Percentiles rank a stretch among this genome's conserved stretches.
Evolutionary conservation across 2,888 invertebrate species (phyloP).

Genomic region (Xanthorhoe designata): DNA sequence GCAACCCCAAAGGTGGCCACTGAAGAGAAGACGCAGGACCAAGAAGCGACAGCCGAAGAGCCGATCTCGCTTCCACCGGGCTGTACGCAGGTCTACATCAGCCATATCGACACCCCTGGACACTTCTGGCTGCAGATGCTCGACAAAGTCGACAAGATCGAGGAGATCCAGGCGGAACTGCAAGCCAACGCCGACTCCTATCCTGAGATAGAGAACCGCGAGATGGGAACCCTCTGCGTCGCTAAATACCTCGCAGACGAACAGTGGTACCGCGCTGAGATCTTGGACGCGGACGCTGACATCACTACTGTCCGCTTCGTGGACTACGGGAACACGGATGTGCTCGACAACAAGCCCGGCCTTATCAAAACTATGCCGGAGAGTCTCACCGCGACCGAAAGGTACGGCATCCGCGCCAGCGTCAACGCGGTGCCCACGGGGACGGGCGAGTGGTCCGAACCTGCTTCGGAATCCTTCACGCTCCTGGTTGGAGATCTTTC

Average conservation of each 20-base stretch:
- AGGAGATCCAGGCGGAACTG: constrained; percentile 87
- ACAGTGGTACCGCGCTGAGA: constrained; percentile 96
- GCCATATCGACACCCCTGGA: constrained; percentile 91
- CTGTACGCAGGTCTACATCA: constrained; percentile 84
- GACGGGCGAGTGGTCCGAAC: constrained; percentile 88
- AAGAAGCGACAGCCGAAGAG: constrained; percentile 53
- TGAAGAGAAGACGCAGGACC: constrained; percentile 47
- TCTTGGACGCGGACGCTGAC: constrained; percentile 92
- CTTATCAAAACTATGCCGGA: constrained; percentile 87
- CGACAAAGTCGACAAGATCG: constrained; percentile 84
- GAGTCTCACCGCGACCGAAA: constrained; percentile 82
- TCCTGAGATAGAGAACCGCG: constrained; percentile 83
- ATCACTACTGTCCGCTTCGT: constrained; percentile 91
- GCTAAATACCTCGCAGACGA: constrained; percentile 94
- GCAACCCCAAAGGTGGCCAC: constrained; percentile 63
- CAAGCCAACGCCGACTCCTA: constrained; percentile 85
- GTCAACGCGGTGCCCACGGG: constrained; percentile 88
- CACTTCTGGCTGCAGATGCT: constrained; percentile 90
- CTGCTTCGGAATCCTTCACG: constrained; percentile 85
- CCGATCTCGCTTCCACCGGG: constrained; percentile 67
- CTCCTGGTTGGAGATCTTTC: constrained; percentile 80
- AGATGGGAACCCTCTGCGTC: constrained; percentile 87
- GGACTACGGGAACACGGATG: constrained; percentile 92
- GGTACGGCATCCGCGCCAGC: constrained; percentile 87
- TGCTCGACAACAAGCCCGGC: constrained; percentile 87